Base-by-base conservation (phyloP, 2,888 invertebrate genomes). In the Rosalia funebris region DNA sequence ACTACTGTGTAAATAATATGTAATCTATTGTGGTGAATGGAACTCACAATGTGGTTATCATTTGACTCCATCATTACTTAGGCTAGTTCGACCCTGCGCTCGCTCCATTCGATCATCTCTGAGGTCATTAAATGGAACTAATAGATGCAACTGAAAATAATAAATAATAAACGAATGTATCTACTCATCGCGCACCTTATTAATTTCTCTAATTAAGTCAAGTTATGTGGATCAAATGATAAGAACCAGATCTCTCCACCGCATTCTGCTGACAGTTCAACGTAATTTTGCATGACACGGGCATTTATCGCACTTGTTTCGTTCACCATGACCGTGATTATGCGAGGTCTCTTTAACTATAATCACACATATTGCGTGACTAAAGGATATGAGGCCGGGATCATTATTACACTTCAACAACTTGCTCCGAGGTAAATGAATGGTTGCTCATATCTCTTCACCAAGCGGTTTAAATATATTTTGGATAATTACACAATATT, bases 361-460 rank as follows among this genome's bases (percentile, higher is more conserved):
- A 39, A 15, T 15, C 25, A 39, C 50, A 39, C 25, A 19, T 11
- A 25, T 50, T 39, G 50, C 50, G 50, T 50, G 50, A 50, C 39
- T 14, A 50, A 25, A 39, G 31, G 39, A 50, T 50, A 50, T 50
- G 19, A 19, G 50, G 5, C 1, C 25, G 25, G 37, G 19, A 34
- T 50, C 50, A 39, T 50, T 50, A 50, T 50, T 39, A 39, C 50
- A 39, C 50, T 37, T 50, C 50, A 50, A 39, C 39, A 50, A 39
- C 50, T 39, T 25, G 37, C 37, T 50, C 37, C 39, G 37, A 17
- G 16, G 19, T 11, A 17, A 34, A 48, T 36, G 16, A 16, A 48
- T 32, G 36, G 36, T 36, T 36, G 25, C 25, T 7, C 7, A 7
- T 3, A 7, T 7, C 25, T 25, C 7, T 25, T 7, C 25, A 7